Evolutionary conservation across 2,888 invertebrate species (phyloP).

Genomic region (Clivina fossor): DNA sequence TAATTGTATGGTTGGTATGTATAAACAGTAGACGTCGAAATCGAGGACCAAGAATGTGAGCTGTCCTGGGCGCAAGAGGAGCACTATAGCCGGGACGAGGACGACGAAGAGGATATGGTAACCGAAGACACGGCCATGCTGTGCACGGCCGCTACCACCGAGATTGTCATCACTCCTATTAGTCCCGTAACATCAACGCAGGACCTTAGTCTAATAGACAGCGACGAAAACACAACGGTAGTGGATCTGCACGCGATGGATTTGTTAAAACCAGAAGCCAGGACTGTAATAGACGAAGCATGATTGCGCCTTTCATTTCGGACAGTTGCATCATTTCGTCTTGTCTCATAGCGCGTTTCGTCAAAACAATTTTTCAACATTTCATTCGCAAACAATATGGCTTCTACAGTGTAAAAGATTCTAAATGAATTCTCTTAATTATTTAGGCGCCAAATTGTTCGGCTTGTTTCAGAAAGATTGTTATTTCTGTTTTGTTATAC

Average conservation of each 20-base stretch:
- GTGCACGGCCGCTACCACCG: slow-evolving; percentile 56
- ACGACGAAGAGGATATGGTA: slow-evolving; percentile 53
- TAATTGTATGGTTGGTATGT: too few relatives aligned
- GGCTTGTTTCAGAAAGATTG: too few relatives aligned
- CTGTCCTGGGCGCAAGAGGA: slow-evolving; percentile 48
- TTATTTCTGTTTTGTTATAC: too few relatives aligned
- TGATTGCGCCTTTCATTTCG: too few relatives aligned
- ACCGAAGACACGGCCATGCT: slow-evolving; percentile 60
- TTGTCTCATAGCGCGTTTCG: too few relatives aligned
- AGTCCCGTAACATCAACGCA: slow-evolving; percentile 28
- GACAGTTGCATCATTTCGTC: too few relatives aligned
- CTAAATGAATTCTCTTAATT: too few relatives aligned
- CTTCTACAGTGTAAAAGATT: too few relatives aligned
- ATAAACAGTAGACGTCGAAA: slow-evolving; percentile 5
- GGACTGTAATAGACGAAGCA: slow-evolving; percentile 12
- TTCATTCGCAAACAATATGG: too few relatives aligned
- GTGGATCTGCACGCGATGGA: slow-evolving; percentile 32
- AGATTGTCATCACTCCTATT: slow-evolving; percentile 52
- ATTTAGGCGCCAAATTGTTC: slow-evolving; percentile 16
- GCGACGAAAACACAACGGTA: slow-evolving; percentile 23
- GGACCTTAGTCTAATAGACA: slow-evolving; percentile 18
- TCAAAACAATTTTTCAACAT: too few relatives aligned
- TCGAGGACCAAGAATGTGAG: slow-evolving; percentile 41
- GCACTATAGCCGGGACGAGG: slow-evolving; percentile 50
- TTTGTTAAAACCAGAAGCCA: slow-evolving; percentile 16